Evolutionary conservation across 2,888 invertebrate genomes (phyloP), one percentile per base, ranked within the genome.

Genomic region (Drosophila macrospina): DNA sequence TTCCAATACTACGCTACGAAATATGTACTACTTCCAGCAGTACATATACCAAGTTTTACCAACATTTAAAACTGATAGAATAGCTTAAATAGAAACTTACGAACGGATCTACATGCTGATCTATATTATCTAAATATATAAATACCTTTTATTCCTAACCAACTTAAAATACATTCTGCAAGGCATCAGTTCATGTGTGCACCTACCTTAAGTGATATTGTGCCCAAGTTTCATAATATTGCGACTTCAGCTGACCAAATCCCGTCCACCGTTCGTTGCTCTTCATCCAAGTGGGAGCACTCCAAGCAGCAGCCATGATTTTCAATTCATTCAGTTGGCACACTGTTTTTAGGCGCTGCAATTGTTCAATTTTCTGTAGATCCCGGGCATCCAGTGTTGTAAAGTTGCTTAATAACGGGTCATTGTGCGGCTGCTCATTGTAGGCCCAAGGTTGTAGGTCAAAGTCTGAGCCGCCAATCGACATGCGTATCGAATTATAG

Each of bases 401-500:
- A 89, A 96, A 98, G 78, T 94, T 93, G 1, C 92, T 86, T 6
- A 98, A 92, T 0, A 92, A 90, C 5, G 90, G 91, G 81, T 95
- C 95, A 79, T 95, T 93, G 71, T 91, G 91, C 0, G 93, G 93
- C 0, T 90, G 67, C 72, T 95, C 95, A 86, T 96, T 96, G 91
- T 97, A 97, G 0, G 97, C 96, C 93, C 98, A 98, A 0, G 95
- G 93, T 56, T 94, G 94, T 0, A 95, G 94, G 0, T 98, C 98
- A 91, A 98, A 98, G 92, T 98, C 98, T 52, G 95, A 94, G 5
- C 97, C 97, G 0, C 95, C 98, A 68, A 98, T 96, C 0, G 98
- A 96, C 24, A 97, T 94, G 50, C 98, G 93, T 10, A 96, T 95
- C 70, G 98, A 90, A 77, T 94, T 96, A 91, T 97, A 98, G 76